Conservation (phyloP, 2,797 vertebrate species). For the Poeciliopsis infans region DNA sequence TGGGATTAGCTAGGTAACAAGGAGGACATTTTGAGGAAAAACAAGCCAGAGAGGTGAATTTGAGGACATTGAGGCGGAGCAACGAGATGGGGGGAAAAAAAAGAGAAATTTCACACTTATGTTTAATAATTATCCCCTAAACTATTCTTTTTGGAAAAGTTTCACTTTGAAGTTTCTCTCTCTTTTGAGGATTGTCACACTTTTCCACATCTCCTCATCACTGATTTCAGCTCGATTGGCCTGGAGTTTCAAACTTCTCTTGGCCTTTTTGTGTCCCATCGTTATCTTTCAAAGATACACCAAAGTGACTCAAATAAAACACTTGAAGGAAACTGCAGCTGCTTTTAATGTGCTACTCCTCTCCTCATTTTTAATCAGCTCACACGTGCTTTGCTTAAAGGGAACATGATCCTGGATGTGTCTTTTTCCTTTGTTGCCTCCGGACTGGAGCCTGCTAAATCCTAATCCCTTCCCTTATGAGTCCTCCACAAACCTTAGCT, state of each 20-base stretch:
- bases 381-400: constrained; percentile 52
- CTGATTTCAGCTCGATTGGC: constrained; percentile 52
- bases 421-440: constrained; percentile 45
- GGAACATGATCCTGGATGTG: constrained; percentile 50
- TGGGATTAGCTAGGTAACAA: constrained; percentile 81
- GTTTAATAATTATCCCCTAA: constrained; percentile 69
- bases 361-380: constrained; percentile 60
- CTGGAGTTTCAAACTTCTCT: constrained; percentile 62
- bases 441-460: constrained; percentile 52
- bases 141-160: constrained; percentile 42
- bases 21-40: constrained; percentile 76
- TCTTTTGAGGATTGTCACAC: constrained; percentile 63
- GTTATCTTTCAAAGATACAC: constrained; percentile 67
- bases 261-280: constrained; percentile 54
- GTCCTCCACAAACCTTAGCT: constrained; percentile 58
- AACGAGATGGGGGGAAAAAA: constrained; percentile 51
- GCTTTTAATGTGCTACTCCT: constrained; percentile 46
- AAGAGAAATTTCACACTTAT: constrained; percentile 60
- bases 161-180: constrained; percentile 68
- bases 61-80: constrained; percentile 76
- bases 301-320: constrained; percentile 63
- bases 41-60: constrained; percentile 78
- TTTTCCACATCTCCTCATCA: constrained; percentile 39
- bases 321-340: constrained; percentile 46
- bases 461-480: constrained; percentile 69